Evolutionary conservation across 2,797 vertebrate genomes (phyloP).

Genomic region (Microcaecilia unicolor): DNA sequence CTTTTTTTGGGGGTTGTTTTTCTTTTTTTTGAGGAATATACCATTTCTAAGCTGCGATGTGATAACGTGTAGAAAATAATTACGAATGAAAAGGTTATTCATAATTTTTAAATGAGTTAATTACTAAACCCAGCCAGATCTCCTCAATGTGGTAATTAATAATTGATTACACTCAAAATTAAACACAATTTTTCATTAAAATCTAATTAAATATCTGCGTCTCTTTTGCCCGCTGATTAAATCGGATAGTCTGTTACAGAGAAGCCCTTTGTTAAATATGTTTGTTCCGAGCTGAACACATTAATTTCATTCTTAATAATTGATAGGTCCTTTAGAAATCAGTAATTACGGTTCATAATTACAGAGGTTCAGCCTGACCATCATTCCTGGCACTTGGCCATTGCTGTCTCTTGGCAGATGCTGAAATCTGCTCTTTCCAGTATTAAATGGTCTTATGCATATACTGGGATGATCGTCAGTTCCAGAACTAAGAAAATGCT

Average conservation of each 20-base stretch:
- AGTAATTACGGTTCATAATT: slow-evolving; percentile 75
- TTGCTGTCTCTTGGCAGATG: slow-evolving; percentile 31
- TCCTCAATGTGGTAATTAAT: slow-evolving; percentile 91
- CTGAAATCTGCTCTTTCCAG: no score
- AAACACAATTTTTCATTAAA: slow-evolving; percentile 98
- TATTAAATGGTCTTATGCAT: no score
- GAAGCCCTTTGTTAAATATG: slow-evolving; percentile 72
- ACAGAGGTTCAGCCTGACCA: slow-evolving; percentile 54
- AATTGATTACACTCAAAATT: slow-evolving; percentile 98
- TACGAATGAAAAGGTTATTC: slow-evolving; percentile 87
- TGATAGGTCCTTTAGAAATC: slow-evolving; percentile 58
- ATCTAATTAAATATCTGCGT: slow-evolving; percentile 90
- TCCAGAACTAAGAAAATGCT: no score
- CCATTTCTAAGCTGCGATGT: slow-evolving; percentile 42
- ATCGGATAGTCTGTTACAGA: slow-evolving; percentile 63
- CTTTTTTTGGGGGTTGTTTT: no score
- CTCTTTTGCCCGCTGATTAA: slow-evolving; percentile 73
- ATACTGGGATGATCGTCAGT: no score
- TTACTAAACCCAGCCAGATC: slow-evolving; percentile 84
- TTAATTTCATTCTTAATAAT: slow-evolving; percentile 68
- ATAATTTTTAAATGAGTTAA: slow-evolving; percentile 94
- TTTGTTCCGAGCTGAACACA: slow-evolving; percentile 63
- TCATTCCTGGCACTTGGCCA: slow-evolving; percentile 40
- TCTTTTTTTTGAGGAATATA: no score
- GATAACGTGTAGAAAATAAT: slow-evolving; percentile 63